A percentile compares a stretch with the other conserved stretches of the same genome.
Evolutionary conservation across 1,140 invertebrate genomes (phyloP).

Genomic region (Orchesella cincta): DNA sequence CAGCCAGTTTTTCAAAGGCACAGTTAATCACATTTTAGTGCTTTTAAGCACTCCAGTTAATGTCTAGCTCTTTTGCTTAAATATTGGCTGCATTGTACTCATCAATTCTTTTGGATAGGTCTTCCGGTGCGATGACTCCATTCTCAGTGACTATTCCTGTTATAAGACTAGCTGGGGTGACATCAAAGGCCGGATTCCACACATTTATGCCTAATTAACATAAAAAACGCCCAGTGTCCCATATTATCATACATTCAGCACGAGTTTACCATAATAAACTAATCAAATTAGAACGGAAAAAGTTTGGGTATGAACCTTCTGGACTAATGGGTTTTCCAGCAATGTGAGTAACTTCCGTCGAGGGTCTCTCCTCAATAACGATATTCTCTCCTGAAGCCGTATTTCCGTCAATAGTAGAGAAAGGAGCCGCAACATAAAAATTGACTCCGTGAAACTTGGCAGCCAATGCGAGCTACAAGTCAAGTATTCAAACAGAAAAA

Average conservation of each 20-base stretch:
- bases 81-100: neutral
- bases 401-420: constrained; percentile 85
- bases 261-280: constrained; percentile 10
- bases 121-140: constrained; percentile 74
- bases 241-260: neutral
- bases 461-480: constrained; percentile 77
- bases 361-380: constrained; percentile 88
- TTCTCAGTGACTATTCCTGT: constrained; percentile 93
- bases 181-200: constrained; percentile 99
- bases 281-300: constrained; percentile 32
- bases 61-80: neutral
- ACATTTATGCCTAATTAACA: constrained; percentile 74
- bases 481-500: constrained; percentile 18
- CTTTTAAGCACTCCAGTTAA: neutral
- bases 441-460: constrained; percentile 89
- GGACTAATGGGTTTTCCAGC: constrained; percentile 82
- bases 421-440: constrained; percentile 93
- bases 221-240: too few relatives aligned
- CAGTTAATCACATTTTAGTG: neutral
- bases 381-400: constrained; percentile 81
- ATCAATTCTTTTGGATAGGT: constrained; percentile 48
- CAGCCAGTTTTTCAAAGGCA: too few relatives aligned
- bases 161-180: constrained; percentile 92
- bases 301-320: constrained; percentile 59
- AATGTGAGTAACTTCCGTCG: constrained; percentile 85